Conservation (phyloP, 2,888 invertebrate genomes). For the Dione vanillae region DNA sequence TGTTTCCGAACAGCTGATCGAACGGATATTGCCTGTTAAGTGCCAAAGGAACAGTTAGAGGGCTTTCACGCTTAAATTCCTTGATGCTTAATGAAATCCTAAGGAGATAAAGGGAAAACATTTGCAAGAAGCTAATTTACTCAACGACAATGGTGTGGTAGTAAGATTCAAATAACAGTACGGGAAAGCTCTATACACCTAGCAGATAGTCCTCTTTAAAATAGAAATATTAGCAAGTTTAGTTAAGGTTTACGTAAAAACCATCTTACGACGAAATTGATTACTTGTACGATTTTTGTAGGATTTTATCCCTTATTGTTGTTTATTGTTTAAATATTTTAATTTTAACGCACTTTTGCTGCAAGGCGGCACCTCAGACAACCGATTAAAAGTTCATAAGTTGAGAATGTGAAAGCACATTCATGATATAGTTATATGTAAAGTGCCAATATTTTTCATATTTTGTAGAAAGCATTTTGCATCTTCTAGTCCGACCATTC, state of each 20-base stretch:
- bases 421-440: no score
- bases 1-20: conserved; percentile 83
- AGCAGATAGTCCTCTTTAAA: neutral
- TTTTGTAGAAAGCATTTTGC: no score
- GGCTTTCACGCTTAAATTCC: conserved; percentile 53
- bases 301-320: no score
- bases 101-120: neutral
- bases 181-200: neutral
- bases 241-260: neutral
- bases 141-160: neutral
- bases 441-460: no score
- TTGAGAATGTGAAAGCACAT: no score
- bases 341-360: no score
- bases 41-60: conserved; percentile 54
- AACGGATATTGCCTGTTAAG: conserved; percentile 81
- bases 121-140: neutral
- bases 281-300: no score
- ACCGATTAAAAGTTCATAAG: no score
- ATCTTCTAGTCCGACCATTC: no score
- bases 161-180: neutral
- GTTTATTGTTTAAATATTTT: no score
- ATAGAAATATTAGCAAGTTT: neutral
- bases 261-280: no score
- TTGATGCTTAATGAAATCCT: conserved; percentile 16
- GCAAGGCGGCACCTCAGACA: no score